Base-by-base conservation (phyloP, 2,888 invertebrate genomes). In the Acleris literana region DNA sequence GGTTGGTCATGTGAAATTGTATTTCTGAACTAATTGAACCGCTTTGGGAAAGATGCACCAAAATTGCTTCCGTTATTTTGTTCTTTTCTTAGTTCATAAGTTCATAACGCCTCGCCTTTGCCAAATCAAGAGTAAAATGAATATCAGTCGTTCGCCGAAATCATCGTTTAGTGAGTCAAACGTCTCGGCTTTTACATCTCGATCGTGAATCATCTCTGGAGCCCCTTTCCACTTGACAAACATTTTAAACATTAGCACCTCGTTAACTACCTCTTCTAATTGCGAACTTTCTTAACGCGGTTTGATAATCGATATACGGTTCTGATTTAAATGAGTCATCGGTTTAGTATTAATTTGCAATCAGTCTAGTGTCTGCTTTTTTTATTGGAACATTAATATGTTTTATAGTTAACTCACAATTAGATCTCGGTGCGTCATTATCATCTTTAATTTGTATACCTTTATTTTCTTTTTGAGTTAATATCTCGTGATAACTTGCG, bases 211-310 rank as follows among this genome's bases (percentile, higher is more conserved):
- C 70, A 69, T 39, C 54, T 29, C 57, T 52, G 62, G 53, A 51
- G 62, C 48, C 62, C 57, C 69, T 69, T 67, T 69, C 67, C 63
- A 63, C 56, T 60, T 53, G 61, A 51, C 56, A 53, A 54, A 49
- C 44, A 58, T 51, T 39, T 60, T 48, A 54, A 60, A 60, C 25
- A 62, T 65, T 65, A 60, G 49, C 51, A 60, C 43, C 22, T 56
- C 61, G 29, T 66, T 57, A 46, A 64, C 25, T 13, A 46, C 7
- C 5, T 46, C 16, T 46, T 5, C 17, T n/a, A 63, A 56, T 63
- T 63, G 39, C 33, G 39, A 63, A 49, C 22, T 63, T 55, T 56
- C 43, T 57, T 43, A 57, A 51, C 51, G 44, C 16, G 6, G 57
- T 46, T 55, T 44, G n/a, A 55, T 65, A 60, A 63, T 63, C 18